These are phyloP conservation scores for Zelleria hepariella DNA, from an alignment of 2,888 invertebrate species.

Conservation along the genomic window DNA sequence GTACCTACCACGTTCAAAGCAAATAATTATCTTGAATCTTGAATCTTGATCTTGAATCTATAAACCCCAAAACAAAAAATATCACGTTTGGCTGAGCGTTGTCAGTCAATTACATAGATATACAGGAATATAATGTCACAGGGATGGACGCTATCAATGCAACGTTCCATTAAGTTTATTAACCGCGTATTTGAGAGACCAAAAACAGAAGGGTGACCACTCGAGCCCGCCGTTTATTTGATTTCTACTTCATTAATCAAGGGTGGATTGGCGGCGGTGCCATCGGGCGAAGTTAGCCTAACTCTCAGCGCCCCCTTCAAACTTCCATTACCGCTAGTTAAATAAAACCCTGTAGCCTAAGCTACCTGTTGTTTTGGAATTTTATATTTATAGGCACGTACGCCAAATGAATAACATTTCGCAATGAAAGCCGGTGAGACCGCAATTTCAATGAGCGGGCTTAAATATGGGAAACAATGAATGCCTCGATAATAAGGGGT, in stretches of 20 bases:
- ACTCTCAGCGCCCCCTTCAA: slow-evolving; percentile 1
- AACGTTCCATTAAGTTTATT: slow-evolving; percentile 14
- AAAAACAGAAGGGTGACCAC: slow-evolving; percentile 10
- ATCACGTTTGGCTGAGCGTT: background rate
- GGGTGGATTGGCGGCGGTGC: slow-evolving; percentile 6
- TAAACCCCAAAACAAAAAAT: too few relatives aligned
- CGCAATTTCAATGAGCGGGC: slow-evolving; percentile 34
- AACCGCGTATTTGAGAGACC: slow-evolving; percentile 10
- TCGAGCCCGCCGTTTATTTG: slow-evolving; percentile 11
- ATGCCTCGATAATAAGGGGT: slow-evolving; percentile 59
- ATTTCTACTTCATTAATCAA: slow-evolving; percentile 14
- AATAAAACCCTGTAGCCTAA: background rate
- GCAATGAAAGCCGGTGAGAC: slow-evolving; percentile 25
- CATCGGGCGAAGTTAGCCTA: slow-evolving; percentile 1
- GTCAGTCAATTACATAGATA: background rate
- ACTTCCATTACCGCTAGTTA: background rate
- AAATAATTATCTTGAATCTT: too few relatives aligned
- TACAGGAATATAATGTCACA: background rate
- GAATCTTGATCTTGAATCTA: too few relatives aligned
- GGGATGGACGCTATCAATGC: slow-evolving; percentile 4
- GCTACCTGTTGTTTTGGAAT: background rate
- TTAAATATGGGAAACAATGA: slow-evolving; percentile 67
- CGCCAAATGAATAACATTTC: slow-evolving; percentile 18
- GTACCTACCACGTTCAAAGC: too few relatives aligned
- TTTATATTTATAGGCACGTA: background rate